Percentiles rank a stretch among this genome's conserved stretches.
These are phyloP conservation scores for Hirudinaria manillensis DNA, from an alignment of 2,888 invertebrate species.

Conservation along the genomic window DNA sequence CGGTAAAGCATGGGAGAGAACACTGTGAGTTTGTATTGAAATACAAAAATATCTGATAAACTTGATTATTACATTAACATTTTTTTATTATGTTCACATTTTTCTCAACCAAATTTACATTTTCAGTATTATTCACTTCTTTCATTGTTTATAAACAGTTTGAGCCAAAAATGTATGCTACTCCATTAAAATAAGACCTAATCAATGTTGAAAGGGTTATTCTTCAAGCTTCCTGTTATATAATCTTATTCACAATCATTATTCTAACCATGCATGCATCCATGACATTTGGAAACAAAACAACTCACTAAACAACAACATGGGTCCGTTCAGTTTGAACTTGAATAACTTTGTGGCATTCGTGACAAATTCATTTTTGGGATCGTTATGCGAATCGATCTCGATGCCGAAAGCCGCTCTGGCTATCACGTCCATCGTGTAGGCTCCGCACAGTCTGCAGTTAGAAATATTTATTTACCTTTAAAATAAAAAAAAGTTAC, in stretches of 20 bases:
- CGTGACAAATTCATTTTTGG: constrained; percentile 36
- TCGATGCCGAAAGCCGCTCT: constrained; percentile 38
- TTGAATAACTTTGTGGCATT: constrained; percentile 34
- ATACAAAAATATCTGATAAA: too few species aligned
- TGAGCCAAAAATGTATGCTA: too few species aligned
- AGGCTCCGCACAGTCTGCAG: constrained; percentile 33
- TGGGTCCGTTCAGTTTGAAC: neutral
- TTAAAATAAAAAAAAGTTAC: neutral
- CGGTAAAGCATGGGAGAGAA: constrained; percentile 29
- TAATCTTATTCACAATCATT: neutral
- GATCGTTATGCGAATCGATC: constrained; percentile 37
- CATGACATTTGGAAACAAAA: too few species aligned
- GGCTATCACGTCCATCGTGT: constrained; percentile 39
- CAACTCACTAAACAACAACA: neutral
- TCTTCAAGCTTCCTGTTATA: too few species aligned
- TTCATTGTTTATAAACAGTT: too few species aligned
- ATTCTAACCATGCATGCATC: neutral
- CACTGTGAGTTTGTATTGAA: neutral
- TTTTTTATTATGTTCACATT: too few species aligned
- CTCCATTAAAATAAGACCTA: too few species aligned
- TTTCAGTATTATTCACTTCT: too few species aligned
- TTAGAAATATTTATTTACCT: neutral
- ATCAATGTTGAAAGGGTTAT: too few species aligned
- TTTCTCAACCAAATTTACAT: too few species aligned
- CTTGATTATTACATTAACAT: too few species aligned